Evolutionary conservation across 1,140 invertebrate species (phyloP), one percentile per base, ranked within the genome.

Genomic region (Zeugodacus cucurbitae): DNA sequence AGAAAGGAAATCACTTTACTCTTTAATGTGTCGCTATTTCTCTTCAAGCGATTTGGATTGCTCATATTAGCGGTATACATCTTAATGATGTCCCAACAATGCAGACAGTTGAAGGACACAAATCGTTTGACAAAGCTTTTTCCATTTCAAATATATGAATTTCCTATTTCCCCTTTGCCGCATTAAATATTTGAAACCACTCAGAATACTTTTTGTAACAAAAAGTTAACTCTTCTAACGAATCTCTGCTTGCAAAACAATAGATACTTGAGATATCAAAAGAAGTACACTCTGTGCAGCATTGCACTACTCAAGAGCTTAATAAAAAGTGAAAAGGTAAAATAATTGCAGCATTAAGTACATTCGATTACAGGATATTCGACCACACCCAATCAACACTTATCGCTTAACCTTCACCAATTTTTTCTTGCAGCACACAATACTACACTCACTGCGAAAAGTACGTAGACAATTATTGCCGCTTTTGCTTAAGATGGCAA

Each of bases 321-420:
- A 74, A 37, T 41, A 67, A 74, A 74, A 41, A 74, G 34, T 74
- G 67, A 74, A 74, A 74, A 74, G 34, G 29, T 20, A 74, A 74
- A 74, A 37, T 37, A 74, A 74, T 22, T 41, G 41, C 34, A 37
- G 32, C 34, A 22, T 74, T 22, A 74, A 74, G 22, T 74, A 32
- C 67, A 37, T 74, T 41, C 67, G 41, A 74, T 22, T 14, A 32
- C 29, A 74, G 67, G 17, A 74, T 74, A 37, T 37, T 37, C 67
- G 67, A 74, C 67, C 67, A 41, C 67, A 74, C 67, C 67, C 67
- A 74, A 37, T 74, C 32, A 74, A 37, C 67, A 32, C 34, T 74
- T 74, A 74, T 22, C 67, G 34, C 34, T 74, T 74, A 74, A 74
- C 67, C 67, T 74, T 74, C 67, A 37, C 29, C n/a, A n/a, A n/a